phyloP scores from a whole-genome alignment of 1,140 invertebrate species.

The Lysiphlebus fabarum region DNA sequence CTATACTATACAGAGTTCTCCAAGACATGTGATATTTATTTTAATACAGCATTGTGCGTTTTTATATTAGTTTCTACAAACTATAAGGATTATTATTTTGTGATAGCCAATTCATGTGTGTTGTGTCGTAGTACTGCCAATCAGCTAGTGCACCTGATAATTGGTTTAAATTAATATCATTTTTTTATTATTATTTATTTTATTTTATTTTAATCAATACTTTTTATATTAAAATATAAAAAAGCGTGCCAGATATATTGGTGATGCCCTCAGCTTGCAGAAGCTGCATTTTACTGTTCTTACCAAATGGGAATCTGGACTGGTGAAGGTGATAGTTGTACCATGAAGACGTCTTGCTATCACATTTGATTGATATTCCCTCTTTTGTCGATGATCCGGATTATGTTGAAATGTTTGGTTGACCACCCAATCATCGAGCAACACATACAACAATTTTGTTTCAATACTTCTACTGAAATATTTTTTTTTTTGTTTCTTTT shows the following conservation, averaged over 20 bases:
- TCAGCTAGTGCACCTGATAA: slow-evolving; percentile 24
- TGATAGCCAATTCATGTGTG: slow-evolving; percentile 25
- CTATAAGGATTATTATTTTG: slow-evolving; percentile 18
- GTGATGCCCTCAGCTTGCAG: slow-evolving; percentile 11
- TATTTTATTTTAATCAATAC: slow-evolving; percentile 15
- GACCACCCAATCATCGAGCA: no score
- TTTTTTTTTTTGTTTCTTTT: no score
- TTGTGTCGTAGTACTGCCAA: slow-evolving; percentile 23
- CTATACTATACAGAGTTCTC: no score
- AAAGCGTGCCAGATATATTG: slow-evolving; percentile 15
- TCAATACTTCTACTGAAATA: no score
- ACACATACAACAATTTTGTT: no score
- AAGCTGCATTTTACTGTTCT: slow-evolving; percentile 37
- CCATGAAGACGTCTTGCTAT: slow-evolving; percentile 53
- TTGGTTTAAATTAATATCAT: slow-evolving; percentile 19
- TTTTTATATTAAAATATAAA: slow-evolving; percentile 1
- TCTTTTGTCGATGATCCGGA: slow-evolving; percentile 16
- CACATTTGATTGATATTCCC: slow-evolving; percentile 41
- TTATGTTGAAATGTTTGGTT: no score
- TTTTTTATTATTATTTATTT: slow-evolving; percentile 23
- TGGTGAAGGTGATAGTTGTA: slow-evolving; percentile 68
- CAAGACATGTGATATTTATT: no score
- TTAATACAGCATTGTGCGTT: slow-evolving; percentile 16
- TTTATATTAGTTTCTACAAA: slow-evolving; percentile 22
- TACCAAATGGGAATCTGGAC: slow-evolving; percentile 65